A percentile compares a stretch with the other conserved stretches of the same genome.
Evolutionary conservation across 2,888 invertebrate species (phyloP).

Genomic region (Chrysomela aeneicollis): DNA sequence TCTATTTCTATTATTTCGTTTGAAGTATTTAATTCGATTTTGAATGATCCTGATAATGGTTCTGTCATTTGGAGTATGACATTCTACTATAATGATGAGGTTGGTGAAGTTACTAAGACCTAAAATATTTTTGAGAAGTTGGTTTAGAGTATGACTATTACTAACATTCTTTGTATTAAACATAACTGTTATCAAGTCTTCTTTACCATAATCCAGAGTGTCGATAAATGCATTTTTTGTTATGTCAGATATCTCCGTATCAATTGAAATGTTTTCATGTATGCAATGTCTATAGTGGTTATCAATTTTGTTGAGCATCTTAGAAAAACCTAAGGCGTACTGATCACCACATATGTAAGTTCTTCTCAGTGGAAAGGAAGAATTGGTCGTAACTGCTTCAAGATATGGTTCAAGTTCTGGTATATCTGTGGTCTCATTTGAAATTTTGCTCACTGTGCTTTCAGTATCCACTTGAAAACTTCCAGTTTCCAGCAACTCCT

Average conservation of each 20-base stretch:
- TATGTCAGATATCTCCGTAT: neutral
- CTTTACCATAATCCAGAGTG: no score
- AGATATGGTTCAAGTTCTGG: no score
- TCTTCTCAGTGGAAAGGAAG: neutral
- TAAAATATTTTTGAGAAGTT: neutral
- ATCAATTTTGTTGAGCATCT: neutral
- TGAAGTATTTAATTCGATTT: neutral
- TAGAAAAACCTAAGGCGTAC: conserved; percentile 1
- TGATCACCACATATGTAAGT: neutral
- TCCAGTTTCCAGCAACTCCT: no score
- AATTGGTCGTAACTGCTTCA: neutral
- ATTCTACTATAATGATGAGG: neutral
- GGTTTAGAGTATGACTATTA: neutral
- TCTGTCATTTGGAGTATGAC: neutral
- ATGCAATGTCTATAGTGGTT: neutral
- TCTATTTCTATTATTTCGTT: neutral
- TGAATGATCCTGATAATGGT: neutral
- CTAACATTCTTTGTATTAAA: no score
- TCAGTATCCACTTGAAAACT: no score
- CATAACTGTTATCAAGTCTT: neutral
- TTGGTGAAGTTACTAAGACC: neutral
- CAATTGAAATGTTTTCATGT: neutral
- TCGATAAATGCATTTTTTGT: no score
- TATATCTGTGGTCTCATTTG: neutral
- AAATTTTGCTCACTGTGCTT: neutral